Conservation (phyloP, 2,797 vertebrate species). For the Silurus lanzhouensis region DNA sequence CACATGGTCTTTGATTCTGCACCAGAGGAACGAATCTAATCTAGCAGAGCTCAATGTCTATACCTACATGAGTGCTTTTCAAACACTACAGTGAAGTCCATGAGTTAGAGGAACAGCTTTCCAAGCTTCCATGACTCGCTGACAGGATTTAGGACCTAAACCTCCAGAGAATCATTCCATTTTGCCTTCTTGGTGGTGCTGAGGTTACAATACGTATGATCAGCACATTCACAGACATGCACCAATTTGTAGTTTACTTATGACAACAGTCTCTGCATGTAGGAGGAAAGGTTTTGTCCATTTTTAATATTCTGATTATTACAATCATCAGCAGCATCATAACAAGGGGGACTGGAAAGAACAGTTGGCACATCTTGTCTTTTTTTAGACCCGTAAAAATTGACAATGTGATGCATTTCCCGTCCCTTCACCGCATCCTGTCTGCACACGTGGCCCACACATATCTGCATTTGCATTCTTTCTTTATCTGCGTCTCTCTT, state of each 20-base stretch:
- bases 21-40: background rate
- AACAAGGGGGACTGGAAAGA: slow-evolving; percentile 10
- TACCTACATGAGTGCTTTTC: background rate
- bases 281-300: background rate
- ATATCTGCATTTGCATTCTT: slow-evolving; percentile 28
- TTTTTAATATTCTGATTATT: background rate
- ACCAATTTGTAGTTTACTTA: too few species aligned
- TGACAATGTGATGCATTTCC: slow-evolving; percentile 64
- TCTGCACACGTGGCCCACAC: slow-evolving; percentile 47
- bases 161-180: background rate
- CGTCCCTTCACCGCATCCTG: slow-evolving; percentile 69
- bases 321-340: background rate
- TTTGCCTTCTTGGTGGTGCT: background rate
- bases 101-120: background rate
- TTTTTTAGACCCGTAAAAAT: slow-evolving; percentile 56
- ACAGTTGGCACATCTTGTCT: slow-evolving; percentile 22
- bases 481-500: slow-evolving; percentile 30
- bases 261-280: too few species aligned
- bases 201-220: background rate
- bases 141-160: background rate
- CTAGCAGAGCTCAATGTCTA: background rate
- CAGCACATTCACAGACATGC: background rate
- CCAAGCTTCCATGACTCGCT: background rate
- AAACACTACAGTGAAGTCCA: background rate
- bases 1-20: background rate